Evolutionary conservation across 2,113 vertebrate genomes (phyloP).

Genomic region (Oophaga pumilio): DNA sequence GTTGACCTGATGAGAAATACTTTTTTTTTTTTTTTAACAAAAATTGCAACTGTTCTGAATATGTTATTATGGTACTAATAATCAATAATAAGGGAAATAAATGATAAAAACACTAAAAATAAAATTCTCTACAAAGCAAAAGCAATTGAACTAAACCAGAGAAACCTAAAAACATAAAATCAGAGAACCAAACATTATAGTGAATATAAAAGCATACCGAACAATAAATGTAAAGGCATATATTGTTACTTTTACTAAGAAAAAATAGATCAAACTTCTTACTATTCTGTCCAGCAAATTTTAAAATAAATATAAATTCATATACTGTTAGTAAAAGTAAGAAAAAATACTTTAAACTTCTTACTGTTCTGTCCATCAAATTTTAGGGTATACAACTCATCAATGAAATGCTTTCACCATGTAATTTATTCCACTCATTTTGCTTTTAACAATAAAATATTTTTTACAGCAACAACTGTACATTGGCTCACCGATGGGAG

Average conservation of each 20-base stretch:
- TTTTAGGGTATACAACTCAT: neutral
- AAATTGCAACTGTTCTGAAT: neutral
- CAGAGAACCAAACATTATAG: neutral
- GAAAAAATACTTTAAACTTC: neutral
- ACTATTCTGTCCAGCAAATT: neutral
- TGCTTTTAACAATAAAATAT: conserved; percentile 15
- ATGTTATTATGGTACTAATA: too few relatives aligned
- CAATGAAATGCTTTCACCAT: neutral
- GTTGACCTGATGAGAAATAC: neutral
- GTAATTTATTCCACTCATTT: neutral
- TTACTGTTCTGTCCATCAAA: neutral
- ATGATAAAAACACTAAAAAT: too few relatives aligned
- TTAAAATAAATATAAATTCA: neutral
- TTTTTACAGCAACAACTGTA: conserved; percentile 92
- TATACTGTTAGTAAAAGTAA: neutral
- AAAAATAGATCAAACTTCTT: neutral
- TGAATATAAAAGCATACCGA: neutral
- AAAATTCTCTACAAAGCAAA: neutral
- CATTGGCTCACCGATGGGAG: conserved; percentile 84
- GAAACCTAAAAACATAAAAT: too few relatives aligned
- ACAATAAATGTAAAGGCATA: too few relatives aligned
- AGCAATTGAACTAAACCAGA: neutral
- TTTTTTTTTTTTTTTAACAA: neutral
- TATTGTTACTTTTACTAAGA: neutral
- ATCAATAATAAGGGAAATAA: too few relatives aligned